A percentile compares a stretch with the other conserved stretches of the same genome.
Conservation (phyloP, 1,140 invertebrate species). For the Aphaenogaster rudis region DNA sequence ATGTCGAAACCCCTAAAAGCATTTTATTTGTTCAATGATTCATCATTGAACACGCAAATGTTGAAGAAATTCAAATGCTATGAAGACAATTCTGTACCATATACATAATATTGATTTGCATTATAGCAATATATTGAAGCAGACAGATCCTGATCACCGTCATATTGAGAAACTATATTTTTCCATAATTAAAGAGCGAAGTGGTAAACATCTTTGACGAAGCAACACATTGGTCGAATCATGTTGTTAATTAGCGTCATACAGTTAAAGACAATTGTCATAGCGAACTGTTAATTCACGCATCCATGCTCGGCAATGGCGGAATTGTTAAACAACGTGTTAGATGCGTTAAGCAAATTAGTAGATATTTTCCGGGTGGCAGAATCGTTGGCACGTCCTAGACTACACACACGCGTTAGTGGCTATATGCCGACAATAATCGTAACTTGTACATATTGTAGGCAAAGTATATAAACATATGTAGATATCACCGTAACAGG, state of each 20-base stretch:
- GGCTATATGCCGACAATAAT: conserved; percentile 52
- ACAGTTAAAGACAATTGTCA: conserved; percentile 52
- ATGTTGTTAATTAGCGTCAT: conserved; percentile 54
- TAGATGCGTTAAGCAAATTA: conserved; percentile 62
- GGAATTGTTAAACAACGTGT: conserved; percentile 55
- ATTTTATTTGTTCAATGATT: background rate
- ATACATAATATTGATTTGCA: background rate
- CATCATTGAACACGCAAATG: background rate
- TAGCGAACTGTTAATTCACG: conserved; percentile 44
- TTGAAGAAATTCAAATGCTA: background rate
- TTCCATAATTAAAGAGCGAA: conserved; percentile 30
- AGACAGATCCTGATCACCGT: background rate
- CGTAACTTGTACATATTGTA: conserved; percentile 43
- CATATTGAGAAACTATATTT: conserved; percentile 13
- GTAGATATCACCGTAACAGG: conserved; percentile 49
- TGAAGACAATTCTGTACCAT: background rate
- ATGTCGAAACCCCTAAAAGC: conserved; percentile 15
- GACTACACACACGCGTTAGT: conserved; percentile 68
- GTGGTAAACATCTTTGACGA: conserved; percentile 57
- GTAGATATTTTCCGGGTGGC: conserved; percentile 38
- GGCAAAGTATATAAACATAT: conserved; percentile 47
- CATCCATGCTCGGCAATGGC: conserved; percentile 39
- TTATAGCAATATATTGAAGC: background rate
- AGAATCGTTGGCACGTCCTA: conserved; percentile 59
- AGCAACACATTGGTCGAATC: conserved; percentile 83